phyloP scores from a whole-genome alignment of 2,888 invertebrate genomes.

The Andrena fulva region DNA sequence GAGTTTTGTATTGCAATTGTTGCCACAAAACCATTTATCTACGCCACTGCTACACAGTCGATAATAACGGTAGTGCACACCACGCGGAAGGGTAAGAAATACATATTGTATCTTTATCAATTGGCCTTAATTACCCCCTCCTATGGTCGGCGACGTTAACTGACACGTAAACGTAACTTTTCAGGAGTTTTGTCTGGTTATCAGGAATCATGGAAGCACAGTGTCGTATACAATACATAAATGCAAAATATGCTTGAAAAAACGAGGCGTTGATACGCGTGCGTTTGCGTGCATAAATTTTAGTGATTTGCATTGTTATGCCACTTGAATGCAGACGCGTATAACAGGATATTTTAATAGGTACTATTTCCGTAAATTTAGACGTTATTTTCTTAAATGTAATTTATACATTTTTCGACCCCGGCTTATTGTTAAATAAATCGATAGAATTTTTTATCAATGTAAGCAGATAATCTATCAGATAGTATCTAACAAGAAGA shows the following conservation, averaged over 20 bases:
- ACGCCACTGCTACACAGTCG: constrained; percentile 24
- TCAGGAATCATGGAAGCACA: constrained; percentile 12
- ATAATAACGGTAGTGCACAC: constrained; percentile 6
- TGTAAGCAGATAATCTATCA: too few species aligned
- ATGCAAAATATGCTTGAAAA: constrained; percentile 1
- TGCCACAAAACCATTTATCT: constrained; percentile 30
- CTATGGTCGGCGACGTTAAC: constrained; percentile 60
- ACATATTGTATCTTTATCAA: constrained; percentile 66
- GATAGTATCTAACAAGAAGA: too few species aligned
- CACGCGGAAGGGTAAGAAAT: constrained; percentile 44
- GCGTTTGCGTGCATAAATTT: not conserved
- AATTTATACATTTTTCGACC: not conserved
- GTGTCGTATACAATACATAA: constrained; percentile 30
- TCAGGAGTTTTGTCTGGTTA: constrained; percentile 41
- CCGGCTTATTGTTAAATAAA: too few species aligned
- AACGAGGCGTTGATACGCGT: not conserved
- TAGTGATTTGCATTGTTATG: constrained; percentile 1
- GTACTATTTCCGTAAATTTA: not conserved
- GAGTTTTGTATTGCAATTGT: constrained; percentile 1
- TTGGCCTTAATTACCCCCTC: constrained; percentile 76
- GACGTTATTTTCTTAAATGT: not conserved
- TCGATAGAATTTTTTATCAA: too few species aligned
- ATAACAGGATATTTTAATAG: too few species aligned
- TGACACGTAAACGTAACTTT: constrained; percentile 67
- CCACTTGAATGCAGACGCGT: not conserved